Evolutionary conservation across 2,797 vertebrate genomes (phyloP).

Genomic region (Chrosomus eos): DNA sequence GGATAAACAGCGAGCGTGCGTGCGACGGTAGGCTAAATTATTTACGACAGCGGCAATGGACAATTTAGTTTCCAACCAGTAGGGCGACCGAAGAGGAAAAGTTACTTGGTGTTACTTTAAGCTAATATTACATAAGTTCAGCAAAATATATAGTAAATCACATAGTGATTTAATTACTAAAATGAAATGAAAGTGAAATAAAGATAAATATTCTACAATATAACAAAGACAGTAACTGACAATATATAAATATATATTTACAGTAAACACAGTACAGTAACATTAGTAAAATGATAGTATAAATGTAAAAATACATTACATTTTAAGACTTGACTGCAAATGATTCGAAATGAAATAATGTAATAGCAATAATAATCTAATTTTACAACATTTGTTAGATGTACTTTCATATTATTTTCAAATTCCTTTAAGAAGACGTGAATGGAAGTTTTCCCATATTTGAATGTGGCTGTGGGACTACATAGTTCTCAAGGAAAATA

Average conservation of each 20-base stretch:
- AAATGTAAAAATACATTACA: too few species aligned
- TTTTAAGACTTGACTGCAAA: neutral
- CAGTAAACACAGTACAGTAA: too few species aligned
- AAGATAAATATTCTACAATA: neutral
- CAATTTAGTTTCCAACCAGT: too few species aligned
- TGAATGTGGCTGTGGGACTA: neutral
- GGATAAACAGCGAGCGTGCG: too few species aligned
- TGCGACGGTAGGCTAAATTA: too few species aligned
- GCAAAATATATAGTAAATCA: neutral
- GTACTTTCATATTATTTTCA: neutral
- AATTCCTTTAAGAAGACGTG: neutral
- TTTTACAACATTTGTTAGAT: neutral
- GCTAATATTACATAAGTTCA: neutral
- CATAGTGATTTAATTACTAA: neutral
- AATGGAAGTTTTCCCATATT: neutral
- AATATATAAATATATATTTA: neutral
- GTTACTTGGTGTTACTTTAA: too few species aligned
- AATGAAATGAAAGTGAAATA: neutral
- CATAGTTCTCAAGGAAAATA: slow-evolving; percentile 58
- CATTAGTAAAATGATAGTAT: too few species aligned
- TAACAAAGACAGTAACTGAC: neutral
- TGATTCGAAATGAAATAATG: neutral
- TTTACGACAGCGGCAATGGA: too few species aligned
- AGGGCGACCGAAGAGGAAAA: too few species aligned
- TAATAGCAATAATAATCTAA: neutral